Evolutionary conservation across 2,797 vertebrate genomes (phyloP).

Genomic region (Gadopsis bispinosus): DNA sequence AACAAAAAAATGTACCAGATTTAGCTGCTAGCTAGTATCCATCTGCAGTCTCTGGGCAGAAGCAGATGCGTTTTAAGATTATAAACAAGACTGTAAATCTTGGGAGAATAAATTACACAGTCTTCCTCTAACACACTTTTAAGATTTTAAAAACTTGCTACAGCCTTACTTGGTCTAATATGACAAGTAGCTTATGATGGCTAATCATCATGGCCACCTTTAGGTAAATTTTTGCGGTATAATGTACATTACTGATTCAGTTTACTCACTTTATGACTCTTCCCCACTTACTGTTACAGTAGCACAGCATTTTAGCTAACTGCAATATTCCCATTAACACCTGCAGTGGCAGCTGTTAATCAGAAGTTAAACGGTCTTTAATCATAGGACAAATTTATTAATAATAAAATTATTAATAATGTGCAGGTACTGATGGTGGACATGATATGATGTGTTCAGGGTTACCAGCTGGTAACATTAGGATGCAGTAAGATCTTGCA

Average conservation of each 20-base stretch:
- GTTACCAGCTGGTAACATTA: background rate
- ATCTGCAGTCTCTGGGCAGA: background rate
- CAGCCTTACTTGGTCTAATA: background rate
- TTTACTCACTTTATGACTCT: background rate
- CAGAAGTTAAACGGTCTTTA: background rate
- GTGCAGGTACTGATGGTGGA: background rate
- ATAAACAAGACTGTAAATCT: background rate
- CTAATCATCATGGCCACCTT: background rate
- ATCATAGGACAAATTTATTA: background rate
- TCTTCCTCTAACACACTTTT: too few species aligned
- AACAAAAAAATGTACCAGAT: background rate
- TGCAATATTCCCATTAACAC: background rate
- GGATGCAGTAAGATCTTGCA: background rate
- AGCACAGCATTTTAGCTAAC: background rate
- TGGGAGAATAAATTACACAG: background rate
- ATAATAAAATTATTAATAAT: background rate
- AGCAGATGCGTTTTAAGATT: background rate
- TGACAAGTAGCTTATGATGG: background rate
- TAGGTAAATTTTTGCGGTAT: background rate
- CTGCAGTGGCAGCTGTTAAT: background rate
- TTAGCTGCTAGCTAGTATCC: too few species aligned
- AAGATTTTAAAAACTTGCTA: background rate
- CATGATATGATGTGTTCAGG: slow-evolving; percentile 1
- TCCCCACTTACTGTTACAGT: background rate
- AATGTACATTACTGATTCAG: background rate